Evolutionary conservation across 2,797 vertebrate genomes (phyloP).

Genomic region (Aplochiton taeniatus): DNA sequence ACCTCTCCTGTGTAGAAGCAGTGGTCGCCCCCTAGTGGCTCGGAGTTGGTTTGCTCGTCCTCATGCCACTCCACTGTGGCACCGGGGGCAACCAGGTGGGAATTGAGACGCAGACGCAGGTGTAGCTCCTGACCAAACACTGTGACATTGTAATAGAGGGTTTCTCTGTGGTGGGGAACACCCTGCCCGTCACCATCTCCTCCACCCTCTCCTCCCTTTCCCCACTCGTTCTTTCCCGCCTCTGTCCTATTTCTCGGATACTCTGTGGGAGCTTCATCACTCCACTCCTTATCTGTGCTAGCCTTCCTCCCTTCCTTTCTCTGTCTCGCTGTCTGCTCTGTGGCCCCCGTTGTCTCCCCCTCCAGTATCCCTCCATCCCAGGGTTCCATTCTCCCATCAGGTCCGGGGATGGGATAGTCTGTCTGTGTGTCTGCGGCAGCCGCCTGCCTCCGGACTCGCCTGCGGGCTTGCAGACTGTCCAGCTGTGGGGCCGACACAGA

Average conservation of each 20-base stretch:
- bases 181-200: slow-evolving; percentile 43
- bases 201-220: slow-evolving; percentile 42
- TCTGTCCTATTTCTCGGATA: not conserved
- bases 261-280: not conserved
- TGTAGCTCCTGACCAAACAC: slow-evolving; percentile 89
- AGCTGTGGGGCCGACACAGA: slow-evolving; percentile 72
- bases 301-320: not conserved
- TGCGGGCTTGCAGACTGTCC: slow-evolving; percentile 24
- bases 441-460: slow-evolving; percentile 39
- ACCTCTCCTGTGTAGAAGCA: slow-evolving; percentile 91
- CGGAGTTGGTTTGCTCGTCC: slow-evolving; percentile 58
- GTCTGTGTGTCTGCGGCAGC: not conserved
- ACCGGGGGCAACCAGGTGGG: slow-evolving; percentile 83
- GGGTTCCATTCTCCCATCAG: too few species aligned
- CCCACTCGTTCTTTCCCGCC: not conserved
- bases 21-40: slow-evolving; percentile 77
- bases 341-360: not conserved
- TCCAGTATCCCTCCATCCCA: too few species aligned
- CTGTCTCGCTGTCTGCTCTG: not conserved
- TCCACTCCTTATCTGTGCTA: not conserved
- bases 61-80: slow-evolving; percentile 90
- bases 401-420: fast-evolving
- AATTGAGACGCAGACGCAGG: slow-evolving; percentile 83
- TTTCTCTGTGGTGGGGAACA: slow-evolving; percentile 62
- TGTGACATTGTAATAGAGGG: slow-evolving; percentile 91